These are phyloP conservation scores for Indicator indicator DNA, from an alignment of 2,113 vertebrate species.

Conservation along the genomic window DNA sequence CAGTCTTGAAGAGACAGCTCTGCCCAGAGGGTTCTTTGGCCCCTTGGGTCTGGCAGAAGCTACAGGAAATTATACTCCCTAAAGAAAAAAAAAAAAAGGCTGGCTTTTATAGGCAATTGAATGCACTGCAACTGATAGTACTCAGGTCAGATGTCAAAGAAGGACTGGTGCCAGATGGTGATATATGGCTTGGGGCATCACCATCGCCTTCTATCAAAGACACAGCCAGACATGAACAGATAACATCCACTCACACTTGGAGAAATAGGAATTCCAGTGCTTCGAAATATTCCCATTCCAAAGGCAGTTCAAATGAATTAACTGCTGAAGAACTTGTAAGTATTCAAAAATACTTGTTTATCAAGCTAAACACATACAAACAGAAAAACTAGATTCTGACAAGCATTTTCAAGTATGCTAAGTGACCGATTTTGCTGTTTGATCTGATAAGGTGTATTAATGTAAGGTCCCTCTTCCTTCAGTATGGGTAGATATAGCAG, in stretches of 20 bases:
- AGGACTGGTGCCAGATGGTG: conserved; percentile 29
- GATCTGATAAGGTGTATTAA: not conserved
- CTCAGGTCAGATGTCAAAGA: conserved; percentile 63
- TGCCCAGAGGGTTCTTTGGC: not conserved
- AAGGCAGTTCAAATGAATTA: conserved; percentile 8
- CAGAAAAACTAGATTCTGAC: not conserved
- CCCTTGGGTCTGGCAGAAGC: not conserved
- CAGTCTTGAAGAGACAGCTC: accelerated
- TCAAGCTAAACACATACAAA: not conserved
- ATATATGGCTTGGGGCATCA: conserved; percentile 32
- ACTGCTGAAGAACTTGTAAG: not conserved
- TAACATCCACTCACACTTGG: conserved; percentile 53
- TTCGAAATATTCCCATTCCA: conserved; percentile 42
- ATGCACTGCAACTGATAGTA: conserved; percentile 24
- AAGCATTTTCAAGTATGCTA: not conserved
- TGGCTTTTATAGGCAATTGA: not conserved
- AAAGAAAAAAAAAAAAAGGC: not conserved
- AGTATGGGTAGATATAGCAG: not conserved
- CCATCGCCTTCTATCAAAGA: conserved; percentile 55
- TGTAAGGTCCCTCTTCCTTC: not conserved
- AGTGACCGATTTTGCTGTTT: not conserved
- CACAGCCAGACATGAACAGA: conserved; percentile 12
- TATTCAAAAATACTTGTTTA: not conserved
- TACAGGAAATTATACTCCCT: conserved; percentile 9
- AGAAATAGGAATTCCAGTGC: conserved; percentile 42